phyloP scores from a whole-genome alignment of 1,140 invertebrate species.

The Gerris buenoi region DNA sequence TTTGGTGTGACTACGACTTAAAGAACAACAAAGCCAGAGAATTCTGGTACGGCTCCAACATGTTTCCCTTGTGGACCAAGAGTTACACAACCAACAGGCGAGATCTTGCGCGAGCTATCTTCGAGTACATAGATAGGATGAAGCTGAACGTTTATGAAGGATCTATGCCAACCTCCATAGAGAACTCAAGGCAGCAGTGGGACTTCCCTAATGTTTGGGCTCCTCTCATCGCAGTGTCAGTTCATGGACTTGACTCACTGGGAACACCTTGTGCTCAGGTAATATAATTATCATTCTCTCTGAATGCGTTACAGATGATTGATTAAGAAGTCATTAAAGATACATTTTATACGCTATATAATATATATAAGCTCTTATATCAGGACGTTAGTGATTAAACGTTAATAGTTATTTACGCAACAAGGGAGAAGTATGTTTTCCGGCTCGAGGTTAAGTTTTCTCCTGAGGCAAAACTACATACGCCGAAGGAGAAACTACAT shows the following conservation, averaged over 20 bases:
- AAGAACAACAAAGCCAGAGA: slow-evolving; percentile 27
- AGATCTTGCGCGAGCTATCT: neutral
- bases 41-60: slow-evolving; percentile 57
- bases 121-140: neutral
- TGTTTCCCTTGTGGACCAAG: slow-evolving; percentile 54
- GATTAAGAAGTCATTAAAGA: too few relatives aligned
- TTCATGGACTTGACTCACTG: slow-evolving; percentile 38
- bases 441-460: too few relatives aligned
- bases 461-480: too few relatives aligned
- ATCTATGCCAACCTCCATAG: slow-evolving; percentile 56
- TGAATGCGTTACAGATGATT: too few relatives aligned
- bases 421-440: too few relatives aligned
- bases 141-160: neutral
- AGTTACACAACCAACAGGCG: slow-evolving; percentile 26
- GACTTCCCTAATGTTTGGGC: slow-evolving; percentile 81
- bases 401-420: too few relatives aligned
- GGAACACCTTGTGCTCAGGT: slow-evolving; percentile 31
- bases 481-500: too few relatives aligned
- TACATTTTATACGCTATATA: too few relatives aligned
- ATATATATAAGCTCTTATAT: too few relatives aligned
- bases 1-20: slow-evolving; percentile 60
- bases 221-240: slow-evolving; percentile 52
- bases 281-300: too few relatives aligned
- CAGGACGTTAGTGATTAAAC: too few relatives aligned
- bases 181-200: slow-evolving; percentile 65